Conservation (phyloP, 2,888 invertebrate species). For the Lasioglossum morio region DNA sequence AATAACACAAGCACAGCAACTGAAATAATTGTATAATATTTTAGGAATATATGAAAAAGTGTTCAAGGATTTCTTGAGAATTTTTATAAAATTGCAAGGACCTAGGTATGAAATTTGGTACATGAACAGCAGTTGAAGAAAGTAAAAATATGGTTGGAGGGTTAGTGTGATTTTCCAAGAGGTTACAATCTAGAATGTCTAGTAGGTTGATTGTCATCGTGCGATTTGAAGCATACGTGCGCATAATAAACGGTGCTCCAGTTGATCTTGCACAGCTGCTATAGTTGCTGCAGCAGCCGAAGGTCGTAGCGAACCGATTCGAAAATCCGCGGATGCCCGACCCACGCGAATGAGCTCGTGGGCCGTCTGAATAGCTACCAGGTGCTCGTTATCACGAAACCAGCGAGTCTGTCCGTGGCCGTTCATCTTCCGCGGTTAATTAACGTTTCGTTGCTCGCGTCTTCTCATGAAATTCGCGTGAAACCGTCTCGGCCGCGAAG, state of each 20-base stretch:
- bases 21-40: background rate
- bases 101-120: background rate
- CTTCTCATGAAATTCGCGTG: background rate
- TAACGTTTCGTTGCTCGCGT: conserved; percentile 28
- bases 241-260: conserved; percentile 39
- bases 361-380: conserved; percentile 69
- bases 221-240: conserved; percentile 39
- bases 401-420: conserved; percentile 27
- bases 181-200: background rate
- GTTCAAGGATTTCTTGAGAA: background rate
- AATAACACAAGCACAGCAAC: too few relatives aligned
- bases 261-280: conserved; percentile 59
- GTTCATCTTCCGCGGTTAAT: conserved; percentile 55
- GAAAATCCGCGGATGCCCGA: conserved; percentile 70
- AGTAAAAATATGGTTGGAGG: background rate
- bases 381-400: conserved; percentile 64
- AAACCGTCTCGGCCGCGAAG: background rate
- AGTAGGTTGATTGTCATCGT: conserved; percentile 12
- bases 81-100: background rate
- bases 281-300: conserved; percentile 51
- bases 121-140: background rate
- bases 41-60: background rate
- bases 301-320: conserved; percentile 71
- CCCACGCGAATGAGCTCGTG: conserved; percentile 72
- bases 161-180: background rate